A percentile compares a stretch with the other conserved stretches of the same genome.
Evolutionary conservation across 2,888 invertebrate species (phyloP).

Genomic region (Nomada fucata): DNA sequence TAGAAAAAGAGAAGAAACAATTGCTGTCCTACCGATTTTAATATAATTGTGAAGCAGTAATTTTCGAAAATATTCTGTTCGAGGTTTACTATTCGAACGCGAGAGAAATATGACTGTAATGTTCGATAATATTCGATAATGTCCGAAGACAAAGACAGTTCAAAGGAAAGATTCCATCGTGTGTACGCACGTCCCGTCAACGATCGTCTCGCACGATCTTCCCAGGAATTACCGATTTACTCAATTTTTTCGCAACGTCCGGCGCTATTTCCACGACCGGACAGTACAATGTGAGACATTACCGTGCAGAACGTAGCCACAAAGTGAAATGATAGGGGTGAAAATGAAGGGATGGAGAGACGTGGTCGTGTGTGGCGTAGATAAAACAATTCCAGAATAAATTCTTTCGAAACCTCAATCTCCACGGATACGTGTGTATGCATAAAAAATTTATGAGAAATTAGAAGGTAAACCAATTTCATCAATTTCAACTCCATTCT

Average conservation of each 20-base stretch:
- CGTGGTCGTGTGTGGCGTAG: slow-evolving; percentile 21
- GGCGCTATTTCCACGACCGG: slow-evolving; percentile 36
- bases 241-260: slow-evolving; percentile 55
- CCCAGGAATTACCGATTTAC: slow-evolving; percentile 67
- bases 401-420: neutral
- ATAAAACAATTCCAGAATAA: neutral
- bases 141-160: slow-evolving; percentile 16
- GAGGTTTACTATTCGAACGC: neutral
- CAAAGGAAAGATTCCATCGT: slow-evolving; percentile 21
- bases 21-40: too few relatives aligned
- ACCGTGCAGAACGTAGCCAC: slow-evolving; percentile 25
- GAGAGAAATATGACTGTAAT: neutral
- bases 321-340: slow-evolving; percentile 58
- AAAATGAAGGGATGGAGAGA: slow-evolving; percentile 50
- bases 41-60: neutral
- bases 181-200: slow-evolving; percentile 39
- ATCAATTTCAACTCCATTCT: too few relatives aligned
- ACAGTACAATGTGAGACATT: slow-evolving; percentile 31
- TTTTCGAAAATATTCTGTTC: neutral
- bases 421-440: too few relatives aligned
- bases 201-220: slow-evolving; percentile 67
- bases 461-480: too few relatives aligned
- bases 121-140: slow-evolving; percentile 25
- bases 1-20: too few relatives aligned
- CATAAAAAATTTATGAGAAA: too few relatives aligned